Evolutionary conservation across 2,888 invertebrate genomes (phyloP), one percentile per base, ranked within the genome.

Genomic region (Auanema freiburgensis): DNA sequence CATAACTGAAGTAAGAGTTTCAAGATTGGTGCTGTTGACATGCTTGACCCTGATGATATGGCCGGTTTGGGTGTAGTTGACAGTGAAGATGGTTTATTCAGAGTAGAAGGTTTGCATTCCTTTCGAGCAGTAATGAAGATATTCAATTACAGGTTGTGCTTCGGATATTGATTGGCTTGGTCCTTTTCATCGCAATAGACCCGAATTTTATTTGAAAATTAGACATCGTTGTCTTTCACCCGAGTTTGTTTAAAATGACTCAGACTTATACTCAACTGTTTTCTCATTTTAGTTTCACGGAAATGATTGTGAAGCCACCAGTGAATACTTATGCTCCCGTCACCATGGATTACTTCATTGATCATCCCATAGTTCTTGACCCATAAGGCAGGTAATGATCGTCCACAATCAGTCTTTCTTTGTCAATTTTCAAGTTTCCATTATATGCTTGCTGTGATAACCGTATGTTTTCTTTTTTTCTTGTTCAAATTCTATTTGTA

Each of bases 321-420:
- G 56, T 43, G 44, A 59, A 65, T 43, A 65, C 70, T 25, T 75
- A 66, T 56, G 72, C 66, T 10, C 79, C 79, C 16, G 40, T 71
- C 18, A 78, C 79, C 33, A 79, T 76, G 59, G 79, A 79, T 62
- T 69, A 76, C 63, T 79, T 76, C 63, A 72, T 75, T 23, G 63
- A 72, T 14, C 60, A 79, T 59, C 80, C 80, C 16, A 80, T 80
- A 49, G 56, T 66, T 59, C 70, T 79, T 63, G 63, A 63, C 40
- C n/a, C 52, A n/a, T 46, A 18, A 46, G 18, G 25, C 55, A 53
- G 16, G n/a, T 1, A 40, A 57, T 57, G 61, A 57, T 56, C 65
- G 33, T 46, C 50, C 23, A n/a, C 57, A 59, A 64, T 64, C 59
- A 54, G 56, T 10, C n/a, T 33, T 41, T 21, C 41, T n/a, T 42